A percentile compares a stretch with the other conserved stretches of the same genome.
Conservation (phyloP, 2,113 vertebrate genomes). For the Synchiropus splendidus region DNA sequence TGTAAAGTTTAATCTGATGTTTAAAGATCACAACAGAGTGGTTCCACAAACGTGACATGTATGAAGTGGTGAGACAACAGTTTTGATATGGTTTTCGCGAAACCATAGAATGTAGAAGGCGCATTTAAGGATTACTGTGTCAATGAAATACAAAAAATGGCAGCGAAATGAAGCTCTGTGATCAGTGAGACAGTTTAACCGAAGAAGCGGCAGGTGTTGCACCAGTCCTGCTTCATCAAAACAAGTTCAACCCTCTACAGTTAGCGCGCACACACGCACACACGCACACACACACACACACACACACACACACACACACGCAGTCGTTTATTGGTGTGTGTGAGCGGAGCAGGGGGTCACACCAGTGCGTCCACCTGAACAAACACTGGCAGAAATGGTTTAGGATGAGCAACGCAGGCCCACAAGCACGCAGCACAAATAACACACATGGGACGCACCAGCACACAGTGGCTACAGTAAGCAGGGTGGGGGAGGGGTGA, state of each 20-base stretch:
- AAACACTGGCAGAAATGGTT: slow-evolving; percentile 67
- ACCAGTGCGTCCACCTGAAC: slow-evolving; percentile 66
- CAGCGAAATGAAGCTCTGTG: no score
- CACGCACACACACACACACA: slow-evolving; percentile 21
- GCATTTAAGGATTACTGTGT: no score
- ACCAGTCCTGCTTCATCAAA: slow-evolving; percentile 38
- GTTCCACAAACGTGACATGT: no score
- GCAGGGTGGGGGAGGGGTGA: slow-evolving; percentile 27
- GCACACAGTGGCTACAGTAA: slow-evolving; percentile 54
- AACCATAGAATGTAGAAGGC: no score
- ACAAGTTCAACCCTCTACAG: slow-evolving; percentile 40
- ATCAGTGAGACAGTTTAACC: no score
- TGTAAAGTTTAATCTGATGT: no score
- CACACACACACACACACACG: slow-evolving; percentile 9
- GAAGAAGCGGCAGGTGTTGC: slow-evolving; percentile 39
- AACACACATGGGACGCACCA: slow-evolving; percentile 25
- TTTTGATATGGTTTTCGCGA: no score
- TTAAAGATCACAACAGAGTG: no score
- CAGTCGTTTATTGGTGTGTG: slow-evolving; percentile 21
- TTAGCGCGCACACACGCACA: slow-evolving; percentile 23
- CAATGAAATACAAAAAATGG: no score
- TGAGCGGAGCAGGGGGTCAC: slow-evolving; percentile 27
- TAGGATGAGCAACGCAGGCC: slow-evolving; percentile 48
- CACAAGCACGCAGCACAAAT: slow-evolving; percentile 25
- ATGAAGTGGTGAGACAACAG: no score